These are phyloP conservation scores for Salminus brasiliensis DNA, from an alignment of 2,113 vertebrate species.

Conservation along the genomic window DNA sequence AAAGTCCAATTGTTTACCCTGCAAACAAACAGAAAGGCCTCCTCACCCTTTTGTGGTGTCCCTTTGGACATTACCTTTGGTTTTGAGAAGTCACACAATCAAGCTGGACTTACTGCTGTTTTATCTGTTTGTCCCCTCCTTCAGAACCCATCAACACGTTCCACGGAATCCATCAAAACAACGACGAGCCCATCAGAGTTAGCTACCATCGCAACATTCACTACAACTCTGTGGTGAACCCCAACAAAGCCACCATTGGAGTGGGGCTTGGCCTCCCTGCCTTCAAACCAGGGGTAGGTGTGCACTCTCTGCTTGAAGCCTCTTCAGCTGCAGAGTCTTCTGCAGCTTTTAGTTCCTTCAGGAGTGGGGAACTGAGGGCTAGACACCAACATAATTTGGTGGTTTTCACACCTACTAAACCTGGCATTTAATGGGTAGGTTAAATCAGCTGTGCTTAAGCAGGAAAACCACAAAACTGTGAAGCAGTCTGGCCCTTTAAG, in stretches of 20 bases:
- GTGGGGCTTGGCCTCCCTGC: constrained; percentile 92
- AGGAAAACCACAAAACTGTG: too few relatives aligned
- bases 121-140: not conserved
- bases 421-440: too few relatives aligned
- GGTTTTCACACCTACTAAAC: too few relatives aligned
- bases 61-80: not conserved
- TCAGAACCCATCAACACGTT: constrained; percentile 97
- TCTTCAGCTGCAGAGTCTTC: not conserved
- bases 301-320: not conserved
- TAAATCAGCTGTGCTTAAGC: too few relatives aligned
- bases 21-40: not conserved
- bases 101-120: too few relatives aligned
- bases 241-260: constrained; percentile 95
- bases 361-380: too few relatives aligned
- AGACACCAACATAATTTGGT: too few relatives aligned
- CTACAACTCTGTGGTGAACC: constrained; percentile 98
- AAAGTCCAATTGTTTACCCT: not conserved
- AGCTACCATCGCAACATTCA: constrained; percentile 97
- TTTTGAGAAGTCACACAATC: not conserved
- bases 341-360: too few relatives aligned
- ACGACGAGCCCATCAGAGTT: constrained; percentile 94
- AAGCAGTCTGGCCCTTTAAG: too few relatives aligned
- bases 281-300: constrained; percentile 91
- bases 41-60: not conserved
- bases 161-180: constrained; percentile 94